Percentiles rank a stretch among this genome's conserved stretches.
Conservation (phyloP, 1,140 invertebrate genomes). For the Stegodyphus dumicola region DNA sequence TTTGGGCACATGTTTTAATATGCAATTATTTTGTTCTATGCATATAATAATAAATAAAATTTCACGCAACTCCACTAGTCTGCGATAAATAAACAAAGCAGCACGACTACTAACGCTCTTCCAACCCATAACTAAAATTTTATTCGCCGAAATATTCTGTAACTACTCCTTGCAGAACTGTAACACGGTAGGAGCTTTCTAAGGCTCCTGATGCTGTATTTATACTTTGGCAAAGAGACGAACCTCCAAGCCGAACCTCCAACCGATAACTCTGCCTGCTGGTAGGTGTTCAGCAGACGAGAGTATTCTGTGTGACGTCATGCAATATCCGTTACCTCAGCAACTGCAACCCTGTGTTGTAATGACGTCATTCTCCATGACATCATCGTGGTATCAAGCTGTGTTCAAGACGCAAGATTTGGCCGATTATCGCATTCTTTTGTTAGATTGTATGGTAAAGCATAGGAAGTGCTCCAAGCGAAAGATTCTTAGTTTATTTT, state of each 20-base stretch:
- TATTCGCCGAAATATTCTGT: neutral
- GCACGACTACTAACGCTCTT: constrained; percentile 22
- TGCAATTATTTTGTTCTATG: neutral
- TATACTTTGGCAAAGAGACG: constrained; percentile 37
- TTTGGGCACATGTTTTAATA: constrained; percentile 30
- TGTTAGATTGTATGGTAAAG: too few relatives aligned
- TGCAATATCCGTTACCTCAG: constrained; percentile 26
- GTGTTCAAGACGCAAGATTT: neutral
- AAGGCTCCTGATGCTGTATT: constrained; percentile 33
- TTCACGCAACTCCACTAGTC: constrained; percentile 24
- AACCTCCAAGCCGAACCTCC: constrained; percentile 3
- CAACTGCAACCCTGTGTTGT: constrained; percentile 16
- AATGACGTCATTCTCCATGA: neutral
- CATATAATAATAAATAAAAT: constrained; percentile 9
- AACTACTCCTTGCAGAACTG: constrained; percentile 15
- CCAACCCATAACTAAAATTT: constrained; percentile 21
- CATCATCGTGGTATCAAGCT: neutral
- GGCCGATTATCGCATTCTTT: neutral
- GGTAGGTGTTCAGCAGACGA: neutral
- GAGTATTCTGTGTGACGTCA: constrained; percentile 47
- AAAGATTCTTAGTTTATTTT: too few relatives aligned
- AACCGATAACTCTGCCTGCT: constrained; percentile 27
- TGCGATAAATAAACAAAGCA: constrained; percentile 24
- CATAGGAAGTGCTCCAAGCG: too few relatives aligned
- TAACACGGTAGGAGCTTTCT: constrained; percentile 24